phyloP scores from a whole-genome alignment of 2,113 vertebrate species.

The Pachypanchax playfairii region DNA sequence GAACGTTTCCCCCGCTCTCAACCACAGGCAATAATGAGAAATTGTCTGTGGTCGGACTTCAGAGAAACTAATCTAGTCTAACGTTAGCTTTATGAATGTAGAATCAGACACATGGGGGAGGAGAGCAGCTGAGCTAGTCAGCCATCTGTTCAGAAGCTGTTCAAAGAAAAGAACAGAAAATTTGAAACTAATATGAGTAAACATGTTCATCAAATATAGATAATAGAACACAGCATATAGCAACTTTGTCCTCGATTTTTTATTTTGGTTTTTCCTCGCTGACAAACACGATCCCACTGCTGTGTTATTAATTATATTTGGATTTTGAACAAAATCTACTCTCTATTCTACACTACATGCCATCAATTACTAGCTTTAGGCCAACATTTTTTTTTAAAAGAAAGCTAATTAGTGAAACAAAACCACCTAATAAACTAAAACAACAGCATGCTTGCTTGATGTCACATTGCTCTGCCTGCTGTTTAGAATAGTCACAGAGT shows the following conservation, averaged over 20 bases:
- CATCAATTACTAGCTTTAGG: conserved; percentile 58
- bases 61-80: conserved; percentile 63
- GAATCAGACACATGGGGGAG: conserved; percentile 59
- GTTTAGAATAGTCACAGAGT: conserved; percentile 33
- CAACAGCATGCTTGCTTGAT: conserved; percentile 44
- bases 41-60: conserved; percentile 52
- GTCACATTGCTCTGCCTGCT: conserved; percentile 49
- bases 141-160: conserved; percentile 65
- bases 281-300: conserved; percentile 16
- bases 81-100: conserved; percentile 68
- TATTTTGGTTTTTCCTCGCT: conserved; percentile 1
- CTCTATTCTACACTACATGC: conserved; percentile 49
- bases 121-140: conserved; percentile 24
- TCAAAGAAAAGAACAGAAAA: conserved; percentile 58
- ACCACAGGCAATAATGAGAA: conserved; percentile 58
- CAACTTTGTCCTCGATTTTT: conserved; percentile 26
- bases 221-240: conserved; percentile 36
- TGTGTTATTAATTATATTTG: conserved; percentile 48
- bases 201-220: conserved; percentile 64
- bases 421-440: conserved; percentile 61
- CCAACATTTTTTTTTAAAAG: conserved; percentile 29
- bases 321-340: conserved; percentile 29
- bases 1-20: conserved; percentile 33
- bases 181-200: conserved; percentile 51
- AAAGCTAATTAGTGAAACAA: conserved; percentile 70